Percentiles rank a stretch among this genome's conserved stretches.
Conservation (phyloP, 2,113 vertebrate species). For the Procavia capensis region DNA sequence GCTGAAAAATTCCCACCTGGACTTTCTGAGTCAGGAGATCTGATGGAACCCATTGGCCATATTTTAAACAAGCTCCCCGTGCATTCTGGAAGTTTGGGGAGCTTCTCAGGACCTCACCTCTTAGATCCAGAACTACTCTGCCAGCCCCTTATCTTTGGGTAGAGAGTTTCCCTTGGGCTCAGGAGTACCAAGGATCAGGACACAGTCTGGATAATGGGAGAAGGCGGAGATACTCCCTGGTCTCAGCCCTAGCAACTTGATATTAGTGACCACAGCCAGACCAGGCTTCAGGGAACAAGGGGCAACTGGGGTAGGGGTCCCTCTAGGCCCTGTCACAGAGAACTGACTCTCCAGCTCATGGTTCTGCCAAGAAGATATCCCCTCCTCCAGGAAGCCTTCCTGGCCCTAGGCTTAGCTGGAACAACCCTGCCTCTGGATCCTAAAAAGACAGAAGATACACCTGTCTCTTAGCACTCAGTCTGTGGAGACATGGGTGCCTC, state of each 20-base stretch:
- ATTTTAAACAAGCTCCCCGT: neutral
- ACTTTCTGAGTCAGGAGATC: neutral
- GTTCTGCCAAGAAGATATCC: neutral
- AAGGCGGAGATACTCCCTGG: too few species aligned
- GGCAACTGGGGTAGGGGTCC: neutral
- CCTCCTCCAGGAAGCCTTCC: conserved; percentile 41
- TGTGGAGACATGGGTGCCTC: neutral
- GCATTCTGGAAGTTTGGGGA: neutral
- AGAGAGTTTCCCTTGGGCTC: neutral
- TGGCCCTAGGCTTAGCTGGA: neutral
- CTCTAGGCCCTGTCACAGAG: neutral
- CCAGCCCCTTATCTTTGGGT: neutral
- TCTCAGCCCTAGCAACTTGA: neutral
- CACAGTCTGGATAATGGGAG: neutral
- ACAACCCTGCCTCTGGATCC: neutral
- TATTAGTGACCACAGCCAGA: neutral
- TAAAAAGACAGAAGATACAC: neutral
- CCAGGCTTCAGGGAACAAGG: neutral
- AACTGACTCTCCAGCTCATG: neutral
- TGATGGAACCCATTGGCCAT: neutral
- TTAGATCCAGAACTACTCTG: neutral
- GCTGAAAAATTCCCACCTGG: neutral
- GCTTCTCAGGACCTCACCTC: neutral
- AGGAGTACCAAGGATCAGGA: neutral
- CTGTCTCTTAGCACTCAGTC: too few species aligned